These are phyloP conservation scores for Tipula unca DNA, from an alignment of 2,888 invertebrate genomes.

Conservation along the genomic window DNA sequence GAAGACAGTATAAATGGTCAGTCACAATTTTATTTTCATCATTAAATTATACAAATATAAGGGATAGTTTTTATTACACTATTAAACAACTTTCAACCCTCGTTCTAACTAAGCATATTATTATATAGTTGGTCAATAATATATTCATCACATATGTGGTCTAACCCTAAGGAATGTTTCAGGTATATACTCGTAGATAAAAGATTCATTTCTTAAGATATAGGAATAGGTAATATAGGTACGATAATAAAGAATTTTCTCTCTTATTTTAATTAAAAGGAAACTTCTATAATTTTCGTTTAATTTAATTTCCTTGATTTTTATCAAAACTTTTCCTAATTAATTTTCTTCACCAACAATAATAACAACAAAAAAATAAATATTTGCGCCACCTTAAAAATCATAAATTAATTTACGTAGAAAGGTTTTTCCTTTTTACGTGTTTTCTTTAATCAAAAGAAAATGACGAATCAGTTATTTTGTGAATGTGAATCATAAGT, in stretches of 20 bases:
- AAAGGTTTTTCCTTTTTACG: background rate
- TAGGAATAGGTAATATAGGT: background rate
- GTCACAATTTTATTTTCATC: background rate
- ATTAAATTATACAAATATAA: background rate
- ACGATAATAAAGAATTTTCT: background rate
- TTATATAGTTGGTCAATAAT: background rate
- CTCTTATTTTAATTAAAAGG: background rate
- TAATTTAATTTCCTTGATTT: background rate
- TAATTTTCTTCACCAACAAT: background rate
- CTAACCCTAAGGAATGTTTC: background rate
- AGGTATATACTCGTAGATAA: background rate
- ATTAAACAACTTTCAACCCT: background rate
- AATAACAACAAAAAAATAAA: background rate
- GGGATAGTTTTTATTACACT: background rate
- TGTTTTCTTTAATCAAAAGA: background rate
- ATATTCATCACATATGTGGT: background rate
- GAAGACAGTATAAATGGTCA: slow-evolving; percentile 15
- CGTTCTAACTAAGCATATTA: background rate
- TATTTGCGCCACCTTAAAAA: slow-evolving; percentile 14
- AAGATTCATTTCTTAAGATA: background rate
- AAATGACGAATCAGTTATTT: background rate
- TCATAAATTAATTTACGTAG: background rate
- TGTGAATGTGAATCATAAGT: background rate
- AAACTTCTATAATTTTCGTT: background rate
- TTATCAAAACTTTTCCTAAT: slow-evolving; percentile 2